Evolutionary conservation across 1,140 invertebrate species (phyloP), one percentile per base, ranked within the genome.

Genomic region (Venturia canescens): DNA sequence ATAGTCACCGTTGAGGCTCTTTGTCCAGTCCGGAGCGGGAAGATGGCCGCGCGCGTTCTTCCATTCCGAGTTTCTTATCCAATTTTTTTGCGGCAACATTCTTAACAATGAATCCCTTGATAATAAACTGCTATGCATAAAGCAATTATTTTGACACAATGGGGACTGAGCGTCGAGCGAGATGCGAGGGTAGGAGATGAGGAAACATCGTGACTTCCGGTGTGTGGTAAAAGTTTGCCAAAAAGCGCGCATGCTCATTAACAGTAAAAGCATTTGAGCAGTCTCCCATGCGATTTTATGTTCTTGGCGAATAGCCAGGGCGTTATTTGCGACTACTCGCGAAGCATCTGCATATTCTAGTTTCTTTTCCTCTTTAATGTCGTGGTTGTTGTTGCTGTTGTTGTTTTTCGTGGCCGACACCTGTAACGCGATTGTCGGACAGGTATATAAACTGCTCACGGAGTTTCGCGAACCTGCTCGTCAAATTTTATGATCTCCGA

Each of bases 401-500:
- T 4, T n/a, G 27, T 66, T 66, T 66, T 57, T 57, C 21, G 3
- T 57, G 1, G 18, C 13, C 53, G 53, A 57, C 53, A 57, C 53
- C 53, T 57, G 53, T n/a, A 57, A 57, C 53, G 53, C 9, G 53
- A 57, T 57, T 44, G 60, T 3, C n/a, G 26, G 60, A 63, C 21
- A 63, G 60, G 60, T 27, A n/a, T 53, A 53, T 53, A n/a, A 53
- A 53, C 50, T 3, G 21, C 21, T 7, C 21, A 3, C 11, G 34
- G 69, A 29, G 69, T 53, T 23, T 44, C n/a, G 69, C 38, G 38
- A 60, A 27, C 16, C 60, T 63, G 53, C 27, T 76, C 72, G 53
- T 76, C 72, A 76, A 76, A 76, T 76, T 76, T 76, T 60, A 76
- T 76, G 44, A 18, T 74, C 71, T 53, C 21, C 48, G 71, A 50